Conservation (phyloP, 2,797 vertebrate genomes). For the Coilia nasus region DNA sequence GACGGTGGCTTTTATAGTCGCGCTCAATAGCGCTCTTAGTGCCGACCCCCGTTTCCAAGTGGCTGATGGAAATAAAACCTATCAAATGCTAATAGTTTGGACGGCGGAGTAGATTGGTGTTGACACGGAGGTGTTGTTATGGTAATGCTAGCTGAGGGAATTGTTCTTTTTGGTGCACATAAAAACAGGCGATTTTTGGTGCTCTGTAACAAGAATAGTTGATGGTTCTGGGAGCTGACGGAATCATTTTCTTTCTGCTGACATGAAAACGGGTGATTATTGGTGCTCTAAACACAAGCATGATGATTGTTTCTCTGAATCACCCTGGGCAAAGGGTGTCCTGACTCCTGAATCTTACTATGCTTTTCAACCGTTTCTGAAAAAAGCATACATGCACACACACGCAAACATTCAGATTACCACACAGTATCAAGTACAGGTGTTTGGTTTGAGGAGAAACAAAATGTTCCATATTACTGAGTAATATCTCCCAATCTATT, state of each 20-base stretch:
- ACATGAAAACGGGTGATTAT: background rate
- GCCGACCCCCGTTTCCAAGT: background rate
- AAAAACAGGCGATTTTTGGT: background rate
- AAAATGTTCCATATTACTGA: too few species aligned
- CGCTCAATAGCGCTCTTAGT: conserved; percentile 15
- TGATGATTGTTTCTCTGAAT: too few species aligned
- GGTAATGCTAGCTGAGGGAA: conserved; percentile 7
- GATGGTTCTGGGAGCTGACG: background rate
- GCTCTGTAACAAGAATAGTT: background rate
- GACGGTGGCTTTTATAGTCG: background rate
- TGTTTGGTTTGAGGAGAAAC: too few species aligned
- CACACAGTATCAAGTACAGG: background rate
- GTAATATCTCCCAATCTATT: too few species aligned
- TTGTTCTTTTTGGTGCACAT: background rate
- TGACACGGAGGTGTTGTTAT: conserved; percentile 10
- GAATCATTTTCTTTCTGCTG: background rate
- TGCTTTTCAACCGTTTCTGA: background rate
- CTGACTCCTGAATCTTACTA: background rate
- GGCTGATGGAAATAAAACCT: conserved; percentile 20
- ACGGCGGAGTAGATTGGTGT: background rate
- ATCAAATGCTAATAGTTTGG: conserved; percentile 13
- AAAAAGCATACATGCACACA: background rate
- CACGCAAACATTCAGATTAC: background rate
- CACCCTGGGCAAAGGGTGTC: background rate
- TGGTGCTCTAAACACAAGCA: background rate